These are phyloP conservation scores for Plebejus melissa DNA, from an alignment of 2,888 invertebrate species.

Conservation along the genomic window DNA sequence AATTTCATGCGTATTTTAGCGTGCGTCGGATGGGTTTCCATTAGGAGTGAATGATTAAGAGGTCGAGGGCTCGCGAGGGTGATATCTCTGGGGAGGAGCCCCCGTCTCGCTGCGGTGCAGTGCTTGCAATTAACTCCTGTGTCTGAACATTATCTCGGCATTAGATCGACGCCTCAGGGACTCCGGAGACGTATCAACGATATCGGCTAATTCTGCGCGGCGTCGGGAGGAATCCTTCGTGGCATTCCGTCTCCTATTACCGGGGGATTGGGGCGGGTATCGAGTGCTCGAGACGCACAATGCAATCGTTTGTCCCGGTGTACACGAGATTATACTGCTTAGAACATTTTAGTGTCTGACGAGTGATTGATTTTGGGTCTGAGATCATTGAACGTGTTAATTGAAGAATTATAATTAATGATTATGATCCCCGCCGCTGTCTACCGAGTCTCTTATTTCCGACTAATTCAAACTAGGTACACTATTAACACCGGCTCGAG, in stretches of 20 bases:
- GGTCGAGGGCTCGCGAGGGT: constrained; percentile 43
- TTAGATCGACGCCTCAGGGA: constrained; percentile 46
- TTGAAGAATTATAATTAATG: constrained; percentile 29
- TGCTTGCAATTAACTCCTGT: constrained; percentile 74
- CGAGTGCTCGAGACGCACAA: background rate
- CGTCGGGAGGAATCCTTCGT: background rate
- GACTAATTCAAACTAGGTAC: constrained; percentile 3
- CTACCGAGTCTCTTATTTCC: background rate
- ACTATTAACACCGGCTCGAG: background rate
- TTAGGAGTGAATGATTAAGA: constrained; percentile 74
- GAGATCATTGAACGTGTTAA: constrained; percentile 26
- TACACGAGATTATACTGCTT: constrained; percentile 21
- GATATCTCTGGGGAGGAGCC: constrained; percentile 53
- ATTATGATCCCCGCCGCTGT: background rate
- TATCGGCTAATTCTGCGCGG: constrained; percentile 27
- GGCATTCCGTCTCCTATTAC: constrained; percentile 20
- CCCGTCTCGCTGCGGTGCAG: constrained; percentile 61
- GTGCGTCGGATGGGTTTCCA: constrained; percentile 62
- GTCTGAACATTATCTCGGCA: constrained; percentile 66
- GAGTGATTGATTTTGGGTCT: constrained; percentile 28
- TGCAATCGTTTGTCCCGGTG: background rate
- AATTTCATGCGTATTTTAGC: constrained; percentile 72
- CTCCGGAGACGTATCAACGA: constrained; percentile 31
- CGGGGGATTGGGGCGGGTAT: background rate
- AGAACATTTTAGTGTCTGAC: constrained; percentile 25